Conservation (phyloP, 2,888 invertebrate genomes). For the Thecocarcelia acutangulata region DNA sequence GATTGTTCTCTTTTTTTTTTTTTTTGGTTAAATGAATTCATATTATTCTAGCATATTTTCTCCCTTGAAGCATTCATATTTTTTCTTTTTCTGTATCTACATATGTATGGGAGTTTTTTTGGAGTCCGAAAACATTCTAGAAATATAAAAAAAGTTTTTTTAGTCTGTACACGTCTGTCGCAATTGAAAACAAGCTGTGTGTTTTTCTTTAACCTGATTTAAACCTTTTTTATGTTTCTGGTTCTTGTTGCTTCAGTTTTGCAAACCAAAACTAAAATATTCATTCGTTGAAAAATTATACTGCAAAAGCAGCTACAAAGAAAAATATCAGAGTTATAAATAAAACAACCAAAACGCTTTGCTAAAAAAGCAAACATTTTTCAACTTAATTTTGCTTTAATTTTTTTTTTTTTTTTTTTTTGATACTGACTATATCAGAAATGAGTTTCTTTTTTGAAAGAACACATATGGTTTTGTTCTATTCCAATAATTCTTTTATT, state of each 20-base stretch:
- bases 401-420: not conserved
- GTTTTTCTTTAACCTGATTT: conserved; percentile 40
- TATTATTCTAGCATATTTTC: conserved; percentile 23
- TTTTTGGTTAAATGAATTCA: conserved; percentile 39
- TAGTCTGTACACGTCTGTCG: conserved; percentile 58
- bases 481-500: not conserved
- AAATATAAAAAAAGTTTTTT: conserved; percentile 19
- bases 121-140: not conserved
- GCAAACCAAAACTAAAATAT: conserved; percentile 48
- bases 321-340: not conserved
- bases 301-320: not conserved
- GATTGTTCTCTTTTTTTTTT: conserved; percentile 1
- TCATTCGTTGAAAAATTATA: conserved; percentile 64
- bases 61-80: not conserved
- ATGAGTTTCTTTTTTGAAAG: not conserved
- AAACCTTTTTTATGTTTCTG: conserved; percentile 9
- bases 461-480: not conserved
- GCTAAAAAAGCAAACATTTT: no score
- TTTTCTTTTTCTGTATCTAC: no score
- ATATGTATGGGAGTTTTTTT: not conserved
- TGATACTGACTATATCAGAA: not conserved
- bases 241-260: conserved; percentile 7
- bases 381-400: conserved; percentile 26
- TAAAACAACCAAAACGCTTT: conserved; percentile 12
- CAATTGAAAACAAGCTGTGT: conserved; percentile 30